Conservation (phyloP, 2,888 invertebrate species). For the Archips xylosteana region DNA sequence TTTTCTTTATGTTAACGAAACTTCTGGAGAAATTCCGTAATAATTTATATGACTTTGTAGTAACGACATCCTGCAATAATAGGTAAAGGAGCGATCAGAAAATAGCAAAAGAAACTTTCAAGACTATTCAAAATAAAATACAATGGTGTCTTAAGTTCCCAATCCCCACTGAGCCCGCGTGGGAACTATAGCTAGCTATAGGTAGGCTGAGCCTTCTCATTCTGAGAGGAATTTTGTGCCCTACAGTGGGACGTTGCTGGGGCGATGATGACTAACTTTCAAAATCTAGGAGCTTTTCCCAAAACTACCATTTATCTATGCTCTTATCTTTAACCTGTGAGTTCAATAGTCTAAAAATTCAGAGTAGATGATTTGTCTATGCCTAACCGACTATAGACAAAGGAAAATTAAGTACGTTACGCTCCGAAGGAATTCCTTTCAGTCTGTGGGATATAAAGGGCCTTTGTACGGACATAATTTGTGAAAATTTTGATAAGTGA, state of each 20-base stretch:
- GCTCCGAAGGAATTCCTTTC: slow-evolving; percentile 29
- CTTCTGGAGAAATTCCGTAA: neutral
- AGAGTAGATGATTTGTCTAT: slow-evolving; percentile 6
- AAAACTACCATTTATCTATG: too few relatives aligned
- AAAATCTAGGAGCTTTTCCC: too few relatives aligned
- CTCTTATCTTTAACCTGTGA: neutral
- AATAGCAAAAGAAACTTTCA: neutral
- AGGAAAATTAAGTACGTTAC: slow-evolving; percentile 24
- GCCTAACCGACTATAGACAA: slow-evolving; percentile 20
- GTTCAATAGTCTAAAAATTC: neutral
- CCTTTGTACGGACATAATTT: slow-evolving; percentile 31
- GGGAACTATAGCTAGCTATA: too few relatives aligned
- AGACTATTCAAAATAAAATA: too few relatives aligned
- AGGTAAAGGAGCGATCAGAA: neutral
- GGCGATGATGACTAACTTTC: too few relatives aligned
- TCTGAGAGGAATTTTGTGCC: too few relatives aligned
- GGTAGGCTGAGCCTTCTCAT: too few relatives aligned
- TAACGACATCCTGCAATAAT: neutral
- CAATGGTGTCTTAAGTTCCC: too few relatives aligned
- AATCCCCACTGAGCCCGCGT: too few relatives aligned
- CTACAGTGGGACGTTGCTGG: too few relatives aligned
- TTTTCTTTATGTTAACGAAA: neutral
- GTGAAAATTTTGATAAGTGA: slow-evolving; percentile 32
- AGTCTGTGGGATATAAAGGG: slow-evolving; percentile 28
- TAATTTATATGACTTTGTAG: neutral